Percentiles rank a stretch among this genome's conserved stretches.
phyloP scores from a whole-genome alignment of 2,888 invertebrate species.

The Volucella zonaria region DNA sequence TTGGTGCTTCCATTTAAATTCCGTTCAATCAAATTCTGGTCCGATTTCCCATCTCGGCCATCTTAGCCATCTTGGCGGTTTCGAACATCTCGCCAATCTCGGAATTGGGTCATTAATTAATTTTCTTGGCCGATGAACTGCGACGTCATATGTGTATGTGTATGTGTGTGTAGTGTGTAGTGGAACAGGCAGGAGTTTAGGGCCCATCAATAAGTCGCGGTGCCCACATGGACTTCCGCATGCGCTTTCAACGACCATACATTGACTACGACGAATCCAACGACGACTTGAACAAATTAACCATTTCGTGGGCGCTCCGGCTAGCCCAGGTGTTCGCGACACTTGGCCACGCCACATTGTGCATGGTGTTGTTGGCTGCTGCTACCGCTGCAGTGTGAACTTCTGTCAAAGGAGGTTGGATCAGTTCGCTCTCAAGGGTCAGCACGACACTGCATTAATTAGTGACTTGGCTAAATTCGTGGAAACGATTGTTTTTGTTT shows the following conservation, averaged over 20 bases:
- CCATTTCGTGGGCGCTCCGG: slow-evolving; percentile 45
- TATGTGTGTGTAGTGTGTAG: background rate
- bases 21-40: slow-evolving; percentile 57
- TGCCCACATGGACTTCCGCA: slow-evolving; percentile 66
- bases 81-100: slow-evolving; percentile 5
- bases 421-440: slow-evolving; percentile 69
- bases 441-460: slow-evolving; percentile 74
- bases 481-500: slow-evolving; percentile 58
- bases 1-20: slow-evolving; percentile 48
- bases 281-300: slow-evolving; percentile 52
- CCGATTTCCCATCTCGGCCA: slow-evolving; percentile 33
- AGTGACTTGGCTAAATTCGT: slow-evolving; percentile 64
- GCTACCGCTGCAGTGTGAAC: slow-evolving; percentile 62
- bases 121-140: slow-evolving; percentile 49
- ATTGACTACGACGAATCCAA: too few species aligned
- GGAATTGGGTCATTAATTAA: slow-evolving; percentile 65
- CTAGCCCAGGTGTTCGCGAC: slow-evolving; percentile 71
- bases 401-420: slow-evolving; percentile 72
- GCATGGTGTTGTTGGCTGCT: slow-evolving; percentile 39
- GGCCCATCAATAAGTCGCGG: slow-evolving; percentile 52
- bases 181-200: background rate
- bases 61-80: too few species aligned
- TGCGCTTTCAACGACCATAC: slow-evolving; percentile 16
- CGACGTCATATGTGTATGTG: too few species aligned
- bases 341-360: slow-evolving; percentile 53